A percentile compares a stretch with the other conserved stretches of the same genome.
Evolutionary conservation across 2,113 vertebrate species (phyloP).

Genomic region (Rhea pennata): DNA sequence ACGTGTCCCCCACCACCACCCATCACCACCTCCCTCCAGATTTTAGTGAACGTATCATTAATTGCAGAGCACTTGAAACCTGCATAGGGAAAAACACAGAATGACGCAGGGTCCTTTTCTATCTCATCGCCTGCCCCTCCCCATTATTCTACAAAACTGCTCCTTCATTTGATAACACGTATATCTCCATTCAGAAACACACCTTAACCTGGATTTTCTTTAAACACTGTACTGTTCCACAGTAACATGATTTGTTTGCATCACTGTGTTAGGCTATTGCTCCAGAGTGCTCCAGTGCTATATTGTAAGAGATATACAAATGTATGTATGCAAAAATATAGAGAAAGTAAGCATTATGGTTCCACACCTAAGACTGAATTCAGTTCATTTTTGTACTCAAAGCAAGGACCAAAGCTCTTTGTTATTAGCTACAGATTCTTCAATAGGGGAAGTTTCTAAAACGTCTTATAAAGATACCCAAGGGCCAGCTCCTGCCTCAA

Average conservation of each 20-base stretch:
- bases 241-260: background rate
- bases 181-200: conserved; percentile 33
- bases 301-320: background rate
- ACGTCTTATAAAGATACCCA: conserved; percentile 5
- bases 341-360: background rate
- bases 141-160: conserved; percentile 34
- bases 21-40: conserved; percentile 36
- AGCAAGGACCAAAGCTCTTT: background rate
- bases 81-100: conserved; percentile 49
- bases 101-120: conserved; percentile 48
- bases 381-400: background rate
- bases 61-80: conserved; percentile 64
- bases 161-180: background rate
- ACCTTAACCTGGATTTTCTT: conserved; percentile 15
- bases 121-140: conserved; percentile 44
- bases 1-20: background rate
- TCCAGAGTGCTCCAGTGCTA: conserved; percentile 23
- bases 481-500: background rate
- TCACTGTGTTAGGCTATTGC: background rate
- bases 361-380: background rate
- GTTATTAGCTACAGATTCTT: fast-evolving
- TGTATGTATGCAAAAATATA: fast-evolving
- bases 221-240: background rate
- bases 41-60: conserved; percentile 62
- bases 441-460: background rate